Evolutionary conservation across 2,888 invertebrate species (phyloP), one percentile per base, ranked within the genome.

Genomic region (Sesia apiformis): DNA sequence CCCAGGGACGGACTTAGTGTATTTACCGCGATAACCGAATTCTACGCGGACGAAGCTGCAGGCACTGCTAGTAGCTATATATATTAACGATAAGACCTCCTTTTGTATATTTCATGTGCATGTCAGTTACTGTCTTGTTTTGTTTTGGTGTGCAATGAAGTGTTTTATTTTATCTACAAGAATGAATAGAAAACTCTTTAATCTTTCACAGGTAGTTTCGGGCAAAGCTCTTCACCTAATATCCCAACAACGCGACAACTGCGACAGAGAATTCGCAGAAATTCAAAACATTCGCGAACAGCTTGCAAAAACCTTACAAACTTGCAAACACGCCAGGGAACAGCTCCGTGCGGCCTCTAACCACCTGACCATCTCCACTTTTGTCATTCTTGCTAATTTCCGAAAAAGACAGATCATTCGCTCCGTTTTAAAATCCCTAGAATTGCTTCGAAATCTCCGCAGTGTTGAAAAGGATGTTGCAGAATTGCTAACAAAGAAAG

Each of bases 191-290:
- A 23, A 23, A 23, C 23, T 38, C 49, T 50, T 38, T 56, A 23
- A 23, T 23, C 23, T 23, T 23, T 53, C 51, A n/a, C 77, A 89
- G 89, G 97, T 97, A 7, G 96, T 98, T 4, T 98, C 98, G 0
- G 97, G 97, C 65, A 96, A 97, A 83, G 97, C 98, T 0, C 91
- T 98, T 0, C 96, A 97, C 65, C 90, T 98, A 42, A 98, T 99
- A 67, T 90, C 98, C 4, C 96, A 98, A 72, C 97, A 98, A 64
- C 94, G 98, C 57, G 94, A 94, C 62, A 92, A 94, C 0, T 98
- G 97, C 76, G 95, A 95, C 64, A 91, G 93, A 23, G 97, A 98
- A 74, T 95, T 98, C 67, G 91, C 93, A 56, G 93, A 93, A 59
- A 94, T 97, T 40, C 90, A 93, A 54, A 92, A 91, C 62, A 91